Evolutionary conservation across 2,113 vertebrate species (phyloP), one percentile per base, ranked within the genome.

Genomic region (Eudorcas thomsonii): DNA sequence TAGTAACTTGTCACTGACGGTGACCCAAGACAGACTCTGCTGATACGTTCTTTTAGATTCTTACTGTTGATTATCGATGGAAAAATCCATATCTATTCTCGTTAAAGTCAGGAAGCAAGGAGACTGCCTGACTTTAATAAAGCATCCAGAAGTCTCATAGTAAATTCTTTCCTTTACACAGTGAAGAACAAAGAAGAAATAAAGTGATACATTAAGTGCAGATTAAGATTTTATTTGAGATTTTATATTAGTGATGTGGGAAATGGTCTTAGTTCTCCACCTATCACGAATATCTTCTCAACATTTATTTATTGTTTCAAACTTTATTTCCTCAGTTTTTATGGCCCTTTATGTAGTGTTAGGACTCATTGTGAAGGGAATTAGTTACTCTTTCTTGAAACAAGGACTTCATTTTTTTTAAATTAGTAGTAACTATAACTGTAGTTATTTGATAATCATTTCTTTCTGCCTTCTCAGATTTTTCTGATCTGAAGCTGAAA

Each of bases 111-210:
- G 23, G 39, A 77, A 77, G 71, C 71, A 77, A 43, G 39, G 71
- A 43, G 12, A 77, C 62, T 81, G 14, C 78, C 59, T 96, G 39
- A 81, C 62, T 90, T 93, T 87, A 97, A 96, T 97, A 97, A 96
- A 98, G 16, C 91, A 93, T 96, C 28, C 28, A 26, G 50, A 89
- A 87, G 45, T 89, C 82, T 86, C 17, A 39, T n/a, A 77, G 86
- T 78, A 85, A 94, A 86, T 90, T 89, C 10, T 74, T 74, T 97
- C 5, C 17, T 81, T 91, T 96, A 83, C 57, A 67, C 7, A 84
- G 19, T 64, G 77, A 96, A 64, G 88, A 90, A 93, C 26, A 83
- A 92, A 94, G 67, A 94, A 91, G 80, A 87, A 74, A 11, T 30
- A 74, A 74, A 93, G 3, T 80, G 17, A 28, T n/a, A 77, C 36